Evolutionary conservation across 37 sponge, comb jelly and placozoan genomes (phyloP).

Genomic region (Dysidea cf. avara): DNA sequence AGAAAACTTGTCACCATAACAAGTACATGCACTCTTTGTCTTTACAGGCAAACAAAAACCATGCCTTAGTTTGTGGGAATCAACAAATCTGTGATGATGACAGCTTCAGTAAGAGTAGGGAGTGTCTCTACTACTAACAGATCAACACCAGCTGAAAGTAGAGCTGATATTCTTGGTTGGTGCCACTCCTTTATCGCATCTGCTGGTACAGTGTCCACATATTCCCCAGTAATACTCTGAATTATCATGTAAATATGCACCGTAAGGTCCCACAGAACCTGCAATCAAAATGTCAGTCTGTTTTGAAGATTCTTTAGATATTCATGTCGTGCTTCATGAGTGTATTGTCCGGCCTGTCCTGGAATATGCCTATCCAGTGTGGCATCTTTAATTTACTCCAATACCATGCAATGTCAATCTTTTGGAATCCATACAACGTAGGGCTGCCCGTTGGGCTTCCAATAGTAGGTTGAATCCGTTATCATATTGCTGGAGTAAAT

Average conservation of each 20-base stretch:
- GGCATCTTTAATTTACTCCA: too few relatives aligned
- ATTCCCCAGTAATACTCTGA: conserved; percentile 81
- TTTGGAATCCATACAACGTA: too few relatives aligned
- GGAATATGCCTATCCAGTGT: too few relatives aligned
- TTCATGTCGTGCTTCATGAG: conserved; percentile 49
- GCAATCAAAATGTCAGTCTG: conserved; percentile 60
- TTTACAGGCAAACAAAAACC: conserved; percentile 78
- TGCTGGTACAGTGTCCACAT: conserved; percentile 70
- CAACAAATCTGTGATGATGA: conserved; percentile 48
- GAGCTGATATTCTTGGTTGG: conserved; percentile 37
- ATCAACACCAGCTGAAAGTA: conserved; percentile 63
- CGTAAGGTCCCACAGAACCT: conserved; percentile 93
- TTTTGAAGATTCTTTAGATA: neutral
- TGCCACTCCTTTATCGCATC: conserved; percentile 76
- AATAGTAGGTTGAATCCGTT: too few relatives aligned
- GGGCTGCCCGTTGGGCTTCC: too few relatives aligned
- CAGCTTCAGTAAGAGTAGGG: conserved; percentile 64
- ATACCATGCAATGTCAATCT: too few relatives aligned
- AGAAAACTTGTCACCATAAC: conserved; percentile 77
- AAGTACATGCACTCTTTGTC: conserved; percentile 47
- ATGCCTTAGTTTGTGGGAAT: conserved; percentile 66
- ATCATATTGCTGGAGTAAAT: too few relatives aligned
- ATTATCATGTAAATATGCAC: conserved; percentile 72
- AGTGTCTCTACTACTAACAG: conserved; percentile 80
- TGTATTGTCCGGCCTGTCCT: too few relatives aligned